Conservation (phyloP, 1,140 invertebrate genomes). For the Papilio dardanus region DNA sequence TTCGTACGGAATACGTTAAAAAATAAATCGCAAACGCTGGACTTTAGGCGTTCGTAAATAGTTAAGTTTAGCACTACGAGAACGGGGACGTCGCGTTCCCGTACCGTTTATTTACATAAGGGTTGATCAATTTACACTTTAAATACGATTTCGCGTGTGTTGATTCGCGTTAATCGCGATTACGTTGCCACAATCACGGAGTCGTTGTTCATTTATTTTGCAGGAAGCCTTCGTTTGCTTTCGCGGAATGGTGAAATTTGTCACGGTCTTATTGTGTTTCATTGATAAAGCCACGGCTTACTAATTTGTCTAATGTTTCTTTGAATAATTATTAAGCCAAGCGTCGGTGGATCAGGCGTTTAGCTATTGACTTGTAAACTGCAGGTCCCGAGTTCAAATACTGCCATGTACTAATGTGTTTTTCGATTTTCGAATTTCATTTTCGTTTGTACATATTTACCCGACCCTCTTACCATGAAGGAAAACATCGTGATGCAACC, state of each 20-base stretch:
- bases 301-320: background rate
- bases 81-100: slow-evolving; percentile 8
- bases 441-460: too few species aligned
- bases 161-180: slow-evolving; percentile 36
- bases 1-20: background rate
- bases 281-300: background rate
- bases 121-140: slow-evolving; percentile 38
- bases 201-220: slow-evolving; percentile 32
- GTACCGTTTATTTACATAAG: slow-evolving; percentile 34
- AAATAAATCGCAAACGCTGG: slow-evolving; percentile 14
- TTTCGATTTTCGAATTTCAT: too few species aligned
- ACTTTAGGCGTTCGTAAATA: slow-evolving; percentile 24
- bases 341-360: too few species aligned
- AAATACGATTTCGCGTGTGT: slow-evolving; percentile 38
- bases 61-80: slow-evolving; percentile 13
- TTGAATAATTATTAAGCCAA: background rate
- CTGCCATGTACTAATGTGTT: too few species aligned
- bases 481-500: too few species aligned
- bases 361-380: too few species aligned
- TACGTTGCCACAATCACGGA: slow-evolving; percentile 31
- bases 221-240: slow-evolving; percentile 26
- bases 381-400: too few species aligned
- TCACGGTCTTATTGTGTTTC: slow-evolving; percentile 9
- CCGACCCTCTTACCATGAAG: too few species aligned
- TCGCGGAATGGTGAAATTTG: slow-evolving; percentile 20